Conservation (phyloP, 2,113 vertebrate species). For the Carettochelys insculpta region DNA sequence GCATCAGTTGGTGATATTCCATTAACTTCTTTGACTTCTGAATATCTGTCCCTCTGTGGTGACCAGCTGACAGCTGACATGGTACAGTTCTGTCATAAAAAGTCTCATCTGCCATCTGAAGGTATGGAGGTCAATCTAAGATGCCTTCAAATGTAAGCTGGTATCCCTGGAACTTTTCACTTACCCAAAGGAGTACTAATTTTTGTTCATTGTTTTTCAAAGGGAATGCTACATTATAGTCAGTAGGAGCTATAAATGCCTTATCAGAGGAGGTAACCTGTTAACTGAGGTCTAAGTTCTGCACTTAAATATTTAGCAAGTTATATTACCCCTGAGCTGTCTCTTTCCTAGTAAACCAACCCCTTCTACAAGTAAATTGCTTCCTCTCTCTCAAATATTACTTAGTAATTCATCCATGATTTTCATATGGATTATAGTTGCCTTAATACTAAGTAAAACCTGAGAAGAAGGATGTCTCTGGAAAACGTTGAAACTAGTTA, state of each 20-base stretch:
- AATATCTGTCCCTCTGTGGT: neutral
- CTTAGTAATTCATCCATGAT: neutral
- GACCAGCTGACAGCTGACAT: neutral
- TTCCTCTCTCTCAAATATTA: neutral
- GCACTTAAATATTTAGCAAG: neutral
- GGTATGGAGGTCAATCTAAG: neutral
- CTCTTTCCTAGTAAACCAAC: neutral
- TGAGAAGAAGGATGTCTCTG: neutral
- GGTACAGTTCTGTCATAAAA: neutral
- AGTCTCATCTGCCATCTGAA: neutral
- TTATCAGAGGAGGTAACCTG: neutral
- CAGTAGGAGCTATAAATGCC: neutral
- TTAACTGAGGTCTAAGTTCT: neutral
- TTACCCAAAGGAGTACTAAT: neutral
- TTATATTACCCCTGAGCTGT: neutral
- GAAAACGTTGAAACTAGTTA: neutral
- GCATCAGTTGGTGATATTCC: neutral
- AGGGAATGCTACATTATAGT: neutral
- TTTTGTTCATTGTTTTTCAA: neutral
- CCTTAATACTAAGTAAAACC: neutral
- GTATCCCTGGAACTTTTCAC: neutral
- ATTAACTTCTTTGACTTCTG: neutral
- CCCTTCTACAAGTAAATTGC: neutral
- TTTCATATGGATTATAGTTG: neutral
- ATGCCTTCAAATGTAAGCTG: neutral